Percentiles rank a stretch among this genome's conserved stretches.
These are phyloP conservation scores for Tragelaphus scriptus DNA, from an alignment of 2,113 vertebrate species.

Conservation along the genomic window DNA sequence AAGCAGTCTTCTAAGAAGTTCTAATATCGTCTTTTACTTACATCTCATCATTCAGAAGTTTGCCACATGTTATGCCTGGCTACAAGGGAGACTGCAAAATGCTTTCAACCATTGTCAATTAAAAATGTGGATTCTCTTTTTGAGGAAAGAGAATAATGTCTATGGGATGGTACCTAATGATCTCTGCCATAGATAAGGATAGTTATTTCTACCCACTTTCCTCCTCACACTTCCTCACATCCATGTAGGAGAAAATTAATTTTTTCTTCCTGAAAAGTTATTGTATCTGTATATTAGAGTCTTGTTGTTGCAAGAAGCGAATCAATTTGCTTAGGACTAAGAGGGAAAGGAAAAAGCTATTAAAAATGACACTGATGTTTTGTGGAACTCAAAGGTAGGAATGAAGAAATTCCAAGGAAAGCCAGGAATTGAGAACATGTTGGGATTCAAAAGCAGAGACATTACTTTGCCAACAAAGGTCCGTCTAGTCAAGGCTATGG, in stretches of 20 bases:
- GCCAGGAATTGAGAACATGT: neutral
- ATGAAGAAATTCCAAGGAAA: neutral
- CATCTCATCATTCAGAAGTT: neutral
- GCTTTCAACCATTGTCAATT: neutral
- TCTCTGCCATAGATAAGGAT: neutral
- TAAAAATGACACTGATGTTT: neutral
- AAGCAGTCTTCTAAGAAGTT: neutral
- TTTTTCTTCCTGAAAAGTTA: neutral
- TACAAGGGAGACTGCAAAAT: neutral
- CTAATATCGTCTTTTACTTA: neutral
- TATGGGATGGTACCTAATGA: neutral
- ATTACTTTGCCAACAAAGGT: no score
- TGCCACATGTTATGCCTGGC: neutral
- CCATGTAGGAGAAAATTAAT: neutral
- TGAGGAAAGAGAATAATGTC: neutral
- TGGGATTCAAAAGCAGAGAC: neutral
- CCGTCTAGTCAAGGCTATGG: no score
- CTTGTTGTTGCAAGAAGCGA: neutral
- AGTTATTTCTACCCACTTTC: neutral
- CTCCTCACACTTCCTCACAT: neutral
- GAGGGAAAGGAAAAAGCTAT: neutral
- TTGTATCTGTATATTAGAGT: neutral
- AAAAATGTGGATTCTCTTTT: neutral
- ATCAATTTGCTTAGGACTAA: neutral
- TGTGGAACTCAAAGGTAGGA: neutral